Conservation (phyloP, 1,140 invertebrate species). For the Apis dorsata region DNA sequence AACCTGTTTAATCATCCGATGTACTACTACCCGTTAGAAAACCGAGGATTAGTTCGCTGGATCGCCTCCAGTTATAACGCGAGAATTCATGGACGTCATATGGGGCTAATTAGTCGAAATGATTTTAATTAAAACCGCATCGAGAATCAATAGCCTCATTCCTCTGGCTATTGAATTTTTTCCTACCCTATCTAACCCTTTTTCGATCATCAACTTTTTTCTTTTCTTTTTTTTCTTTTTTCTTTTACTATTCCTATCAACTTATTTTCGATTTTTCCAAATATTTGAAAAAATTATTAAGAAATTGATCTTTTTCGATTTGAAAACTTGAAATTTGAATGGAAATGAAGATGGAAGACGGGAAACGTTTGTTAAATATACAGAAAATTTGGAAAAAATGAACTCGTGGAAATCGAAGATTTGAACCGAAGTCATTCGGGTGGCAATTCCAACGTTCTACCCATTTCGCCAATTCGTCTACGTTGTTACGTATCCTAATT, state of each 20-base stretch:
- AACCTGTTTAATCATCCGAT: constrained; percentile 16
- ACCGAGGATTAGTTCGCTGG: background rate
- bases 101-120: background rate
- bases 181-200: background rate
- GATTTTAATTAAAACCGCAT: constrained; percentile 10
- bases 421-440: background rate
- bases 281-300: background rate
- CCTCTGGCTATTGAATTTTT: background rate
- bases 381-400: background rate
- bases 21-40: background rate
- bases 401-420: background rate
- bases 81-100: background rate
- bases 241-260: no score
- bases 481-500: background rate
- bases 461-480: no score
- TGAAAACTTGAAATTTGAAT: background rate
- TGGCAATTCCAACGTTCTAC: background rate
- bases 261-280: no score
- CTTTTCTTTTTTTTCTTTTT: no score
- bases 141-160: no score
- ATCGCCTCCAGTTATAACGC: background rate
- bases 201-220: background rate
- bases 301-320: background rate
- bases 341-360: background rate
- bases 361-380: background rate